Conservation (phyloP, 2,888 invertebrate species). For the Mesorhabditis belari region DNA sequence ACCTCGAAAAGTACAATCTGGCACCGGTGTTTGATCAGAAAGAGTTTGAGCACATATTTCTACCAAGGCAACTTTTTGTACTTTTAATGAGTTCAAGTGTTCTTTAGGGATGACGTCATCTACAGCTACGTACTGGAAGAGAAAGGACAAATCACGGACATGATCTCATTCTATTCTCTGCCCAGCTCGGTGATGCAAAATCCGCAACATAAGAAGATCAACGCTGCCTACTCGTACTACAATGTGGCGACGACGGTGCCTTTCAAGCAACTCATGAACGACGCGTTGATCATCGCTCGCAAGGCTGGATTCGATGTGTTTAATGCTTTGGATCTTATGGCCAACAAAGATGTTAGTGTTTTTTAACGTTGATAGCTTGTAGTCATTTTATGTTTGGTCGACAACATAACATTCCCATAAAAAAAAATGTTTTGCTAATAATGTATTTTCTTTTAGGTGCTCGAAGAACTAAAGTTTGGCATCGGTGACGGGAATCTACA, state of each 20-base stretch:
- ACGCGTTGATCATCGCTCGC: slow-evolving; percentile 89
- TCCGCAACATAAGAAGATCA: slow-evolving; percentile 78
- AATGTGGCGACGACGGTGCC: slow-evolving; percentile 80
- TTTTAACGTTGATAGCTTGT: too few relatives aligned
- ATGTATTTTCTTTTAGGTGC: slow-evolving; percentile 60
- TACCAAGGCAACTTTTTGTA: slow-evolving; percentile 67
- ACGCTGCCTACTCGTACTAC: slow-evolving; percentile 97
- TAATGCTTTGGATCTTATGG: slow-evolving; percentile 97
- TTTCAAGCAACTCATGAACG: slow-evolving; percentile 86
- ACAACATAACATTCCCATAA: too few relatives aligned
- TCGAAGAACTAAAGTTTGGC: slow-evolving; percentile 92
- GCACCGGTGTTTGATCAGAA: slow-evolving; percentile 76
- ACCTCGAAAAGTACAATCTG: slow-evolving; percentile 79
- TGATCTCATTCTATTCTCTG: slow-evolving; percentile 94
- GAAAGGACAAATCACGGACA: slow-evolving; percentile 63
- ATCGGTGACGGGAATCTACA: slow-evolving; percentile 98
- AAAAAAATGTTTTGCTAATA: not conserved
- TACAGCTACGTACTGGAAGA: slow-evolving; percentile 87
- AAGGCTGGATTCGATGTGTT: slow-evolving; percentile 93
- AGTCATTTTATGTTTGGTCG: too few relatives aligned
- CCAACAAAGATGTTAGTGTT: slow-evolving; percentile 78
- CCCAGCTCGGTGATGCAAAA: slow-evolving; percentile 98
- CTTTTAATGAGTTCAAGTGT: not conserved
- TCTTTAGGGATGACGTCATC: slow-evolving; percentile 70
- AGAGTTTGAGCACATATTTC: slow-evolving; percentile 94